Conservation (phyloP, 1,140 invertebrate genomes). For the Planococcus citri region DNA sequence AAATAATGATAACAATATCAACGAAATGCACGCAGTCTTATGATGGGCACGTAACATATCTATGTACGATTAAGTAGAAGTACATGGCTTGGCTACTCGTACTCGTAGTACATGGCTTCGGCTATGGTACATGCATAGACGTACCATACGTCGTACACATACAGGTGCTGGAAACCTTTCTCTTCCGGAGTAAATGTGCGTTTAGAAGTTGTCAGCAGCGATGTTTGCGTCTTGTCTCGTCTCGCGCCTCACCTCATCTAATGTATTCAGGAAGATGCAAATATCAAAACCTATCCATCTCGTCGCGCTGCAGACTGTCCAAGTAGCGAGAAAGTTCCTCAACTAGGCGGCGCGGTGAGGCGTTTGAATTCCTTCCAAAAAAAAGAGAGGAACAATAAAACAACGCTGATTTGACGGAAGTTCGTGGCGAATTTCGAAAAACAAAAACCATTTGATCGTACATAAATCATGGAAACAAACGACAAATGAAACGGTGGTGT, state of each 20-base stretch:
- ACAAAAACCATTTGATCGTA: neutral
- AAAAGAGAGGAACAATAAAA: too few relatives aligned
- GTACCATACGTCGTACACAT: too few relatives aligned
- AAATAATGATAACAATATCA: neutral
- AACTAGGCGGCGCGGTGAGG: too few relatives aligned
- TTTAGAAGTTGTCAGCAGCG: neutral
- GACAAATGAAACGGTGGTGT: too few relatives aligned
- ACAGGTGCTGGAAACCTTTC: neutral
- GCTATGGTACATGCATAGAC: too few relatives aligned
- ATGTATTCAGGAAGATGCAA: conserved; percentile 4
- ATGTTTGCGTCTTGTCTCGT: too few relatives aligned
- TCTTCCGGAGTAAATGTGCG: neutral
- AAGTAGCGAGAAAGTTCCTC: neutral
- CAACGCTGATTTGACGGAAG: too few relatives aligned
- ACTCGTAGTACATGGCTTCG: too few relatives aligned
- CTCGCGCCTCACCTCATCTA: neutral
- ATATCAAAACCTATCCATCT: neutral
- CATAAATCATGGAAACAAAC: neutral
- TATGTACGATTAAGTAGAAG: too few relatives aligned
- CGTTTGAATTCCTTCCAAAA: too few relatives aligned
- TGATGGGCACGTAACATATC: neutral
- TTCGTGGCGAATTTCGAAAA: neutral
- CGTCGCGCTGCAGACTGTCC: too few relatives aligned
- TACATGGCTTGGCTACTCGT: too few relatives aligned
- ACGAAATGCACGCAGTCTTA: neutral